These are phyloP conservation scores for Arothron firmamentum DNA, from an alignment of 2,113 vertebrate species.

Conservation along the genomic window DNA sequence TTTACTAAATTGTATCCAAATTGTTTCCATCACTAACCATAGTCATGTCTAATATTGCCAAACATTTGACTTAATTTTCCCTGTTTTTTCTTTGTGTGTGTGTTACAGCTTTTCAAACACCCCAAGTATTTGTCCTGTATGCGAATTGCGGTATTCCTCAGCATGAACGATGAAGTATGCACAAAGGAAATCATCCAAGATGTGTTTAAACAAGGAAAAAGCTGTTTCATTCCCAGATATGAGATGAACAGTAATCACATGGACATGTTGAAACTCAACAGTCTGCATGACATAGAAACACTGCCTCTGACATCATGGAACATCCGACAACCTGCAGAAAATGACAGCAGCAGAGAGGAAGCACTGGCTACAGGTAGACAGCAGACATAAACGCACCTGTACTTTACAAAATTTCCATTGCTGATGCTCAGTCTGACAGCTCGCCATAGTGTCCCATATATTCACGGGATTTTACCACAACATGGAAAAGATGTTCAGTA, in stretches of 20 bases:
- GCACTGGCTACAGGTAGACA: constrained; percentile 81
- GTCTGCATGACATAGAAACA: constrained; percentile 77
- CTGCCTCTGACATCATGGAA: constrained; percentile 89
- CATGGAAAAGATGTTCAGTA: no score
- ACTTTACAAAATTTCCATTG: no score
- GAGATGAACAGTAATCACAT: constrained; percentile 78
- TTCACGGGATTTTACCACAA: no score
- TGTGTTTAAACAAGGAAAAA: constrained; percentile 81
- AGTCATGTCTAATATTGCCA: background rate
- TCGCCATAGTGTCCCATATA: no score
- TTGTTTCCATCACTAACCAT: background rate
- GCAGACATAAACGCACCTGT: background rate
- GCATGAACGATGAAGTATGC: constrained; percentile 87
- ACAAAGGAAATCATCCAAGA: constrained; percentile 85
- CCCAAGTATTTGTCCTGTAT: constrained; percentile 77
- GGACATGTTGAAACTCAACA: constrained; percentile 87
- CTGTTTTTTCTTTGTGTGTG: background rate
- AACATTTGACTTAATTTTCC: background rate
- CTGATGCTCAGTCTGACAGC: no score
- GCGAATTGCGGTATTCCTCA: constrained; percentile 89
- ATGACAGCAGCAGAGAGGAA: constrained; percentile 79
- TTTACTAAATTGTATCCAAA: no score
- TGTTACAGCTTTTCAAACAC: constrained; percentile 80
- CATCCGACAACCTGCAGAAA: constrained; percentile 82
- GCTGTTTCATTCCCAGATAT: constrained; percentile 91